Percentiles rank a stretch among this genome's conserved stretches.
Evolutionary conservation across 2,888 invertebrate species (phyloP).

Genomic region (Tinea semifulvella): DNA sequence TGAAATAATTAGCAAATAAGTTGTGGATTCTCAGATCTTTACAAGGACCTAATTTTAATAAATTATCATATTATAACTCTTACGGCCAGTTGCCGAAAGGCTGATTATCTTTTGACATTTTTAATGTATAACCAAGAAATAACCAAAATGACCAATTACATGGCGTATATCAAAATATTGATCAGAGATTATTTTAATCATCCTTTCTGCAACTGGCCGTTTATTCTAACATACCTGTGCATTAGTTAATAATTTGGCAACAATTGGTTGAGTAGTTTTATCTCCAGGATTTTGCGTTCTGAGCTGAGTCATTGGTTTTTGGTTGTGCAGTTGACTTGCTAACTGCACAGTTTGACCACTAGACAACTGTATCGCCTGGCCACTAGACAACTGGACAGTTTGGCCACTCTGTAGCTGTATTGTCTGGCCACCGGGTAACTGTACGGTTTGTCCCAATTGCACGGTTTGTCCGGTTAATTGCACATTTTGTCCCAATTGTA

Average conservation of each 20-base stretch:
- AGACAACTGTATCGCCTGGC: slow-evolving; percentile 52
- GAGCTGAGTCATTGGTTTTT: slow-evolving; percentile 38
- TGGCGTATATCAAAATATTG: no score
- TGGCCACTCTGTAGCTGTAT: slow-evolving; percentile 33
- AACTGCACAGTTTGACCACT: slow-evolving; percentile 46
- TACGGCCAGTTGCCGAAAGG: no score
- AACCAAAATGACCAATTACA: no score
- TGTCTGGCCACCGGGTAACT: slow-evolving; percentile 31
- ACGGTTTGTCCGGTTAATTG: slow-evolving; percentile 47
- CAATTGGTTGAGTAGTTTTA: slow-evolving; percentile 63
- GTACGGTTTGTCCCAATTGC: slow-evolving; percentile 38
- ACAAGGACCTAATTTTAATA: no score
- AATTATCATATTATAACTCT: no score
- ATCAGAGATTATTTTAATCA: no score
- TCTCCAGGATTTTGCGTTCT: slow-evolving; percentile 40
- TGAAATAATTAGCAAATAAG: no score
- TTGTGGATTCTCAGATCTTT: no score
- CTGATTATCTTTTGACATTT: no score
- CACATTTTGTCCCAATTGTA: slow-evolving; percentile 35
- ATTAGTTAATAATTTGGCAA: slow-evolving; percentile 78
- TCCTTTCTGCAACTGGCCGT: no score
- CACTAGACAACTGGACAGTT: slow-evolving; percentile 49
- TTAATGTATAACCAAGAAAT: no score
- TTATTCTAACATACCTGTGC: slow-evolving; percentile 70
- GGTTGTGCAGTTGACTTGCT: slow-evolving; percentile 34